These are phyloP conservation scores for Megathymus violae DNA, from an alignment of 1,140 invertebrate species.

Conservation along the genomic window DNA sequence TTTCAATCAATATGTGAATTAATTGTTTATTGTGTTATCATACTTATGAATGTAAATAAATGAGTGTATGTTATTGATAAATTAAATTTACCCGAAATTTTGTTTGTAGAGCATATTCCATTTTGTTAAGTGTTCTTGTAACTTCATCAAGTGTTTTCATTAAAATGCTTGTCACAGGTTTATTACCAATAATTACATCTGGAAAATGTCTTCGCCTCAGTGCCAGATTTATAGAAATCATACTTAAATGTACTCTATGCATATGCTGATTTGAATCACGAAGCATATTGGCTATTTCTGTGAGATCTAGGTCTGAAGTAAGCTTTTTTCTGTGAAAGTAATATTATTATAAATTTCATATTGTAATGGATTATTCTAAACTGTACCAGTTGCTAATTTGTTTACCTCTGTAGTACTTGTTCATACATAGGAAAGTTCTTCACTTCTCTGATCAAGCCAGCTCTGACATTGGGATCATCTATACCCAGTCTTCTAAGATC, in stretches of 20 bases:
- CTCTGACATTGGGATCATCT: slow-evolving; percentile 61
- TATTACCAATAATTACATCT: slow-evolving; percentile 58
- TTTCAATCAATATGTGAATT: too few relatives aligned
- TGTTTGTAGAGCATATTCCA: slow-evolving; percentile 67
- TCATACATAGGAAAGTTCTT: slow-evolving; percentile 73
- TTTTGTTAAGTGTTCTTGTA: slow-evolving; percentile 66
- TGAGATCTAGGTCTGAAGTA: slow-evolving; percentile 54
- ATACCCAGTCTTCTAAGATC: slow-evolving; percentile 75
- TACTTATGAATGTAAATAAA: too few relatives aligned
- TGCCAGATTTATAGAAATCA: slow-evolving; percentile 66
- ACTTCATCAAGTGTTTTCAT: slow-evolving; percentile 67
- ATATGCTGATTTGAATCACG: slow-evolving; percentile 71
- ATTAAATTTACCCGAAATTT: slow-evolving; percentile 63
- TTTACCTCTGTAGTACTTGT: slow-evolving; percentile 50
- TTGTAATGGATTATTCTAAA: neutral
- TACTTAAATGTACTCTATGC: slow-evolving; percentile 72
- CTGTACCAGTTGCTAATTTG: slow-evolving; percentile 8
- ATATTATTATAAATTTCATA: neutral
- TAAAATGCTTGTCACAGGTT: slow-evolving; percentile 71
- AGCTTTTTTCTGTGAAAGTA: slow-evolving; percentile 28
- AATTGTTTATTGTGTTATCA: too few relatives aligned
- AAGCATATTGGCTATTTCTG: slow-evolving; percentile 67
- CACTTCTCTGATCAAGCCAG: slow-evolving; percentile 63
- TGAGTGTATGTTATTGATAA: too few relatives aligned
- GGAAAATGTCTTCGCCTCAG: slow-evolving; percentile 58